Evolutionary conservation across 2,888 invertebrate genomes (phyloP).

Genomic region (Scelioninae gen. 2): DNA sequence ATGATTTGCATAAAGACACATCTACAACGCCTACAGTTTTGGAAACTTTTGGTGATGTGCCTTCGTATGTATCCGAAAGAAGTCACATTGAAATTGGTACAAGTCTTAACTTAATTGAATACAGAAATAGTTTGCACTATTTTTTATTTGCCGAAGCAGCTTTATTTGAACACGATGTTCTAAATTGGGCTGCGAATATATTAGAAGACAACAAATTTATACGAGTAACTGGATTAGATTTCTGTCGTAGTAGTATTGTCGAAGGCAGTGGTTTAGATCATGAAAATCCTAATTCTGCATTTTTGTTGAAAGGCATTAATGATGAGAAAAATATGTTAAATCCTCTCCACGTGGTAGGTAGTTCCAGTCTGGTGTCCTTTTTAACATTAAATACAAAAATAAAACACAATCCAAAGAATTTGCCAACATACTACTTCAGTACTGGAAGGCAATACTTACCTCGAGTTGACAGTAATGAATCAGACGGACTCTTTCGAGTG

Average conservation of each 20-base stretch:
- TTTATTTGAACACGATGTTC: constrained; percentile 81
- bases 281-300: constrained; percentile 77
- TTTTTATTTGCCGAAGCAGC: constrained; percentile 83
- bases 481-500: constrained; percentile 80
- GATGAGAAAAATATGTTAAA: constrained; percentile 78
- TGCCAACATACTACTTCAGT: constrained; percentile 84
- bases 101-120: constrained; percentile 78
- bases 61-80: constrained; percentile 11
- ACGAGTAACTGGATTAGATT: constrained; percentile 83
- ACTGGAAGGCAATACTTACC: constrained; percentile 84
- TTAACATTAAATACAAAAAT: constrained; percentile 85
- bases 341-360: constrained; percentile 85
- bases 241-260: constrained; percentile 83
- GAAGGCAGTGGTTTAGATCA: constrained; percentile 84
- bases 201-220: constrained; percentile 77
- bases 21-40: constrained; percentile 67
- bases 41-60: constrained; percentile 61
- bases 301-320: constrained; percentile 79
- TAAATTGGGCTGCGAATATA: constrained; percentile 74
- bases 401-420: constrained; percentile 77
- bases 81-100: constrained; percentile 79
- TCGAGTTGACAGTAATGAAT: constrained; percentile 68
- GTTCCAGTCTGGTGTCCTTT: constrained; percentile 84
- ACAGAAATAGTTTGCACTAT: constrained; percentile 78
- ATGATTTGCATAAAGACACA: constrained; percentile 80